phyloP scores from a whole-genome alignment of 2,888 invertebrate species.

The Melieria picta region DNA sequence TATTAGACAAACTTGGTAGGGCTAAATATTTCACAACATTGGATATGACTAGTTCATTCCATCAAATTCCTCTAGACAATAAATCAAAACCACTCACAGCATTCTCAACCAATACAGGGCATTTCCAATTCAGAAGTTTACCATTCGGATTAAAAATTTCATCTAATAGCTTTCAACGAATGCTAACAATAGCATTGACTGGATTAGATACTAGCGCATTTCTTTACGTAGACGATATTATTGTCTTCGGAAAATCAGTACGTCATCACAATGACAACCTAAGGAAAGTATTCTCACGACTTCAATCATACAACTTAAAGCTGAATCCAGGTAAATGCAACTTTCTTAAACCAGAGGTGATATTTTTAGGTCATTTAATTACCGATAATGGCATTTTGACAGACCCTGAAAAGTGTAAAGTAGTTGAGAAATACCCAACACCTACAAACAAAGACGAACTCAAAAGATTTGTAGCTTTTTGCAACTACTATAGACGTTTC shows the following conservation, averaged over 20 bases:
- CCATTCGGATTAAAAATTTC: conserved; percentile 41
- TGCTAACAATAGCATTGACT: conserved; percentile 39
- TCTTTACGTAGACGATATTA: conserved; percentile 34
- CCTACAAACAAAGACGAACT: conserved; percentile 43
- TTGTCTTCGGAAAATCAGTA: conserved; percentile 40
- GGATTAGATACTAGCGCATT: conserved; percentile 29
- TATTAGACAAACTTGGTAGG: conserved; percentile 17
- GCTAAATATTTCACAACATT: conserved; percentile 38
- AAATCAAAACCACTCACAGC: conserved; percentile 35
- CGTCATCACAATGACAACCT: conserved; percentile 40
- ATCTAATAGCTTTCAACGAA: conserved; percentile 39
- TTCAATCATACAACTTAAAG: conserved; percentile 37
- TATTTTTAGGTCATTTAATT: conserved; percentile 42
- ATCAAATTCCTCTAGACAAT: conserved; percentile 8
- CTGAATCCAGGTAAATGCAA: conserved; percentile 18
- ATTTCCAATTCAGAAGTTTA: conserved; percentile 41
- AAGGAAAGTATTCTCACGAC: conserved; percentile 24
- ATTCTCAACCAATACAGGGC: conserved; percentile 37
- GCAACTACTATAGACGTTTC: conserved; percentile 45
- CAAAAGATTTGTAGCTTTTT: conserved; percentile 44
- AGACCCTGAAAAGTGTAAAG: conserved; percentile 42
- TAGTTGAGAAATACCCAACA: conserved; percentile 43
- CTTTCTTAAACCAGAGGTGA: conserved; percentile 38
- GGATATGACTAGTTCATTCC: too few relatives aligned
- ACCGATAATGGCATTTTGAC: conserved; percentile 42